phyloP scores from a whole-genome alignment of 2,797 vertebrate genomes.

The Yasuhikotakia modesta region DNA sequence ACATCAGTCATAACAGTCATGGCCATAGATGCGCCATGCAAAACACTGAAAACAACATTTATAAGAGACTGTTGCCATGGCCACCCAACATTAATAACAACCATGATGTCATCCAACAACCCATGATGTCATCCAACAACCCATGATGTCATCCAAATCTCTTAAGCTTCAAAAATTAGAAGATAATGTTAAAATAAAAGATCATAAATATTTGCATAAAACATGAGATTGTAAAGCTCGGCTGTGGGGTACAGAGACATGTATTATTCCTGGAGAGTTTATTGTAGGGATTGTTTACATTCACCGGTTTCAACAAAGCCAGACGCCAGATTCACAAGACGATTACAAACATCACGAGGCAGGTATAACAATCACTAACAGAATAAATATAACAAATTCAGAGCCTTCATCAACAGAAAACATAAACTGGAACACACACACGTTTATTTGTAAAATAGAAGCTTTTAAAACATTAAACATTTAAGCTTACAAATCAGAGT shows the following conservation, averaged over 20 bases:
- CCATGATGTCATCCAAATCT: neutral
- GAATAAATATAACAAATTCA: neutral
- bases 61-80: too few species aligned
- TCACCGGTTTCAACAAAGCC: too few species aligned
- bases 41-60: conserved; percentile 15
- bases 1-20: conserved; percentile 28
- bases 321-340: neutral
- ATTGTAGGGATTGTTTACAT: neutral
- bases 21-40: conserved; percentile 7
- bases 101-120: too few species aligned
- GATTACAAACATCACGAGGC: neutral
- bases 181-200: conserved; percentile 9
- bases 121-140: neutral
- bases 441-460: neutral
- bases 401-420: neutral
- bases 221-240: neutral
- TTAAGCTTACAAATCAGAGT: neutral
- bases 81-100: neutral
- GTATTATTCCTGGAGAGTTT: neutral
- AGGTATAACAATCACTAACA: neutral
- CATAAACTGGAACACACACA: neutral
- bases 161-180: neutral
- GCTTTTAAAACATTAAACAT: neutral
- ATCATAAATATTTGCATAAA: neutral
- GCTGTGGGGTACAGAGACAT: neutral